Evolutionary conservation across 2,888 invertebrate genomes (phyloP).

Genomic region (Ommatoiulus sabulosus): DNA sequence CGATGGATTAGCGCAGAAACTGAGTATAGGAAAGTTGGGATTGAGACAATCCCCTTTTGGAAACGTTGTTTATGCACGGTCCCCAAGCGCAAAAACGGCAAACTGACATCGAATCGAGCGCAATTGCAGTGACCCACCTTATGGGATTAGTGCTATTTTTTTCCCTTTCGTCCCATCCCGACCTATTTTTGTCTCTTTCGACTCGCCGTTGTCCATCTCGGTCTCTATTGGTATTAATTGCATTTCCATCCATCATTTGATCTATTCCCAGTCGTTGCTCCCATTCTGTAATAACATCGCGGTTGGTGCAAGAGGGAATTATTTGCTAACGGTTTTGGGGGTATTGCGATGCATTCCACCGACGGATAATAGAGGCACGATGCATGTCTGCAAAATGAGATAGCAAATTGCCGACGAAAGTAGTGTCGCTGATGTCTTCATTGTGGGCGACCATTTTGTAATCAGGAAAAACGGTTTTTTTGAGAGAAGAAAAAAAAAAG

Average conservation of each 20-base stretch:
- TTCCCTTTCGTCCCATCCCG: not conserved
- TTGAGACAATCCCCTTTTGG: not conserved
- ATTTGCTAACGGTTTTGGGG: not conserved
- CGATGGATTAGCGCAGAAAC: too few relatives aligned
- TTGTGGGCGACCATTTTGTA: conserved; percentile 19
- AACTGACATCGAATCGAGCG: not conserved
- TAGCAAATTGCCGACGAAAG: conserved; percentile 27
- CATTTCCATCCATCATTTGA: conserved; percentile 43
- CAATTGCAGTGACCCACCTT: conserved; percentile 4
- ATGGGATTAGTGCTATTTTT: conserved; percentile 8
- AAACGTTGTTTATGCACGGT: not conserved
- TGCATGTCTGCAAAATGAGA: conserved; percentile 28
- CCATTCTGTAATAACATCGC: conserved; percentile 8
- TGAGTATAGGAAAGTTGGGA: too few relatives aligned
- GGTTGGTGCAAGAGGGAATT: conserved; percentile 9
- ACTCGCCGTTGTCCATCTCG: conserved; percentile 5
- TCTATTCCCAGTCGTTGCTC: conserved; percentile 35
- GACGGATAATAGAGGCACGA: conserved; percentile 8
- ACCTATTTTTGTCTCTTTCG: not conserved
- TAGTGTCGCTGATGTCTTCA: not conserved
- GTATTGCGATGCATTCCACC: not conserved
- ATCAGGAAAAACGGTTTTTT: conserved; percentile 32
- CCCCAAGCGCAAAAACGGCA: not conserved
- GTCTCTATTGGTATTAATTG: not conserved
- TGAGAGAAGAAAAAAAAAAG: not conserved